These are phyloP conservation scores for Balearica regulorum DNA, from an alignment of 2,797 vertebrate species.

Conservation along the genomic window DNA sequence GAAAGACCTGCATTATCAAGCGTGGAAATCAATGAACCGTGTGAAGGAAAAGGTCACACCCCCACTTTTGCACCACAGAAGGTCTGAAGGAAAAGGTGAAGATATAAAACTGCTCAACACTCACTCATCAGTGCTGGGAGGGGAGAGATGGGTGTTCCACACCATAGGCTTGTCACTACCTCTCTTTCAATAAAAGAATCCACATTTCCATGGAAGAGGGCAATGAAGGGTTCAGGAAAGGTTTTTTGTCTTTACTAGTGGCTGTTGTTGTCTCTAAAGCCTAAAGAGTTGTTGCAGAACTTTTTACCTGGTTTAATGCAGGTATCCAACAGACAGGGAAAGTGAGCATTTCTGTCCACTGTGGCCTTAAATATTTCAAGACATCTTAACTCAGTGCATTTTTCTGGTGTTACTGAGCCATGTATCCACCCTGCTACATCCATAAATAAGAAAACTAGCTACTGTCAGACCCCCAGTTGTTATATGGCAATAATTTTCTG, in stretches of 20 bases:
- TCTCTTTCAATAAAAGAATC: neutral
- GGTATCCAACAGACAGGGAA: neutral
- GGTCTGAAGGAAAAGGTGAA: neutral
- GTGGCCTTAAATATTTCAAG: neutral
- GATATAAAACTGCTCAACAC: neutral
- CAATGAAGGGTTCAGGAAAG: neutral
- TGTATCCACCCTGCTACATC: neutral
- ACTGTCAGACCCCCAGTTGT: neutral
- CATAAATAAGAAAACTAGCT: neutral
- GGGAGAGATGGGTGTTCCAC: neutral
- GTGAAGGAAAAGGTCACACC: neutral
- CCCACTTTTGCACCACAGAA: neutral
- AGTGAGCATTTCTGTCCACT: neutral
- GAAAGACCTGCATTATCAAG: conserved; percentile 18
- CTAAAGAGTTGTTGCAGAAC: neutral
- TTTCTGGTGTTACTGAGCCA: neutral
- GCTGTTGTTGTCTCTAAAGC: neutral
- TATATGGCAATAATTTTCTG: fast-evolving
- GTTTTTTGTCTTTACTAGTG: neutral
- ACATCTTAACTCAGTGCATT: neutral
- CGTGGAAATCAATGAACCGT: neutral
- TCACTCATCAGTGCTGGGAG: neutral
- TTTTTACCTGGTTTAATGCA: neutral
- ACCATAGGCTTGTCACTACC: neutral
- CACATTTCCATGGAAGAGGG: neutral